Base-by-base conservation (phyloP, 1,140 invertebrate genomes). In the Planococcus citri region DNA sequence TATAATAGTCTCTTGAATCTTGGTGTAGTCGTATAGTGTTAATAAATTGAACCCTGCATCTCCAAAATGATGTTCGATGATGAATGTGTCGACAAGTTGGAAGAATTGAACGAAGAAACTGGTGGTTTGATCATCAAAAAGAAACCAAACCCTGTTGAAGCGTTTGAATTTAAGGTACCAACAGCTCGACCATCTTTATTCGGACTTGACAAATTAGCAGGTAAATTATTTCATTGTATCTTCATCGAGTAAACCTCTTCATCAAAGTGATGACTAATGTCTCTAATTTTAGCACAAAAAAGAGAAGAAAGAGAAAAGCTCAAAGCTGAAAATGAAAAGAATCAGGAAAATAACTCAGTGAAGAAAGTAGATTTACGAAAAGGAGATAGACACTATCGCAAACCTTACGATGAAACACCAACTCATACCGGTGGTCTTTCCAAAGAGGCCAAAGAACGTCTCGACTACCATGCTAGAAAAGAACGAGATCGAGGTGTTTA, bases 391-490 rank as follows among this genome's bases (percentile, higher is more conserved):
- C 86, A 90, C 77, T 93, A 94, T 75, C 81, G 94, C 69, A 79
- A 84, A 70, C 80, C 86, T 9, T 83, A 86, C 74, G 86, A 89
- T 74, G 95, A 97, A 80, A 97, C 94, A 8, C 95, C 95, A 0
- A 91, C 94, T 0, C 86, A 97, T 75, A 95, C 94, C 3, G 94
- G 93, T 38, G 94, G 94, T 25, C 87, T 97, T 1, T 90, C 88
- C 41, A 83, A 85, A 69, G 87, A 89, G 77, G 92, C 91, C 0
- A 81, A 85, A 72, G 84, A 88, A 74, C 82, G 87, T 72, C 81
- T 91, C 72, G 79, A 88, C 33, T 20, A 51, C 17, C 81, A 89
- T 69, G 77, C 89, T 73, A 80, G 83, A 74, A 78, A 77, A 71
- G 81, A 86, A 37, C 80, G 80, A 72, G 79, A 86, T 9, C 79